Evolutionary conservation across 2,888 invertebrate genomes (phyloP).

Genomic region (Drosophila flavopinicola): DNA sequence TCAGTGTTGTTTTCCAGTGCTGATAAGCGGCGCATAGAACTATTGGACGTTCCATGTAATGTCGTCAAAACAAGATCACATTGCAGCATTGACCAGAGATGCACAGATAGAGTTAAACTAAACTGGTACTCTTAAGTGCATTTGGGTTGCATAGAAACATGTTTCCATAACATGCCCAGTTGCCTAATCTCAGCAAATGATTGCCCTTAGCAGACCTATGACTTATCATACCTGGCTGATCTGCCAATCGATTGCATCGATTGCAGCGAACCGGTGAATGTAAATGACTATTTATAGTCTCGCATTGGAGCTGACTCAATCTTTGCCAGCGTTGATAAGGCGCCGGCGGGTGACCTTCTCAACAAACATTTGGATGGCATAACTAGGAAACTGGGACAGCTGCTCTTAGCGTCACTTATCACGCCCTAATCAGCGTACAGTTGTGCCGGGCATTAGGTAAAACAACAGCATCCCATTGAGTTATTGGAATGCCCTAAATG

Average conservation of each 20-base stretch:
- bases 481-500: slow-evolving; percentile 2
- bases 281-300: slow-evolving; percentile 43
- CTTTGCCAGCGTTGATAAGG: slow-evolving; percentile 43
- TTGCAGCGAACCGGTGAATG: slow-evolving; percentile 8
- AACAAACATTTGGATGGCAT: slow-evolving; percentile 17
- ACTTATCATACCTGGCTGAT: slow-evolving; percentile 22
- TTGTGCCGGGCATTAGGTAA: background rate
- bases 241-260: slow-evolving; percentile 18
- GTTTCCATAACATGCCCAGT: slow-evolving; percentile 5
- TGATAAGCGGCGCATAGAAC: slow-evolving; percentile 37
- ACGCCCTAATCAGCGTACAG: slow-evolving; percentile 35
- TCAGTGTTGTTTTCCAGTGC: slow-evolving; percentile 7
- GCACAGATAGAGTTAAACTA: slow-evolving; percentile 19
- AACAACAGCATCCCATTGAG: background rate
- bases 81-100: slow-evolving; percentile 43
- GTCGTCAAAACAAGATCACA: slow-evolving; percentile 43
- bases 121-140: slow-evolving; percentile 21
- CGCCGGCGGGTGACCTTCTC: slow-evolving; percentile 40
- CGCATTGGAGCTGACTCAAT: slow-evolving; percentile 31
- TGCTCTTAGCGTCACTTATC: slow-evolving; percentile 4
- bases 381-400: slow-evolving; percentile 39
- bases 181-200: slow-evolving; percentile 10
- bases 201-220: slow-evolving; percentile 2
- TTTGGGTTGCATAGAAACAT: slow-evolving; percentile 45
- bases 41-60: slow-evolving; percentile 15